Evolutionary conservation across 1,140 invertebrate genomes (phyloP).

Genomic region (Drosophila bocqueti): DNA sequence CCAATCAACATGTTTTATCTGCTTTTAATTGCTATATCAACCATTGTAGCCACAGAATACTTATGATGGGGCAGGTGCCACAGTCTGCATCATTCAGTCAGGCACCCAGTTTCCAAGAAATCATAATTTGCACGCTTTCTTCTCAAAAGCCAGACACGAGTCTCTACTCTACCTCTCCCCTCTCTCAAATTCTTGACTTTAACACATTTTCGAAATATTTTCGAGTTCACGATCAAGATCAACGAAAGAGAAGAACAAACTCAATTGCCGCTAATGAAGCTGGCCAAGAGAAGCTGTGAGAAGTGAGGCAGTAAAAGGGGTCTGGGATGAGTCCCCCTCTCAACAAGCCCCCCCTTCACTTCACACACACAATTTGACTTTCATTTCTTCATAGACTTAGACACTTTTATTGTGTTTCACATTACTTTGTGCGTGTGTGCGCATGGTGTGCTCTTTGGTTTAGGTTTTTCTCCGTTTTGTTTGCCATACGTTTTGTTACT

Average conservation of each 20-base stretch:
- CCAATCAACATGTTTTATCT: not conserved
- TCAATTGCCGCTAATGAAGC: conserved; percentile 75
- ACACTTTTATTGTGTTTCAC: conserved; percentile 81
- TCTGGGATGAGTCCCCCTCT: not conserved
- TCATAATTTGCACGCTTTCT: conserved; percentile 78
- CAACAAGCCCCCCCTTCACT: not conserved
- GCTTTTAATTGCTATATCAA: conserved; percentile 31
- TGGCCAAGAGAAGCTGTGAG: conserved; percentile 57
- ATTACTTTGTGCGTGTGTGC: conserved; percentile 35
- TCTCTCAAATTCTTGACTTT: conserved; percentile 50
- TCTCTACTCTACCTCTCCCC: not conserved
- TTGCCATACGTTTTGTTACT: conserved; percentile 56
- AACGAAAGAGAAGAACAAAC: conserved; percentile 51
- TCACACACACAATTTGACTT: conserved; percentile 62
- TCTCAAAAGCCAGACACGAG: conserved; percentile 60
- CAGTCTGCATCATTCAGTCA: conserved; percentile 1
- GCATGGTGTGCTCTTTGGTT: conserved; percentile 32
- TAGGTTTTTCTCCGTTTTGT: conserved; percentile 35
- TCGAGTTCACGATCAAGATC: conserved; percentile 72
- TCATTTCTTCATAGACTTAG: conserved; percentile 78
- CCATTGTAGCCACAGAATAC: not conserved
- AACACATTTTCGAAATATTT: conserved; percentile 75
- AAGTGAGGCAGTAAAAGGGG: conserved; percentile 15
- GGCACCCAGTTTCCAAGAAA: conserved; percentile 49
- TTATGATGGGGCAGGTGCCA: conserved; percentile 4